Evolutionary conservation across 2,113 vertebrate species (phyloP).

Genomic region (Eulemur rufifrons): DNA sequence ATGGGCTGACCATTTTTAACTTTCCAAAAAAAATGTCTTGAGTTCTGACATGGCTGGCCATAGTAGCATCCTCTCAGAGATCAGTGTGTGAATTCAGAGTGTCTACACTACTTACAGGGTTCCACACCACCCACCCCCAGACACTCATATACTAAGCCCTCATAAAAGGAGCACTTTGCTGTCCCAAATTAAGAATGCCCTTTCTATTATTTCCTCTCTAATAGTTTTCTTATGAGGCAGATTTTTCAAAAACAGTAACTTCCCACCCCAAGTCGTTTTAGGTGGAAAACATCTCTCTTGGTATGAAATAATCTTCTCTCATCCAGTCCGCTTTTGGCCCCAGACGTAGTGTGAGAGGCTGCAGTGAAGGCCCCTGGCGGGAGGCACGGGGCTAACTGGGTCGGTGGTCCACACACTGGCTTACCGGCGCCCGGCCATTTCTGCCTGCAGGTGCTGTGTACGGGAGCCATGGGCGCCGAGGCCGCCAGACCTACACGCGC

Average conservation of each 20-base stretch:
- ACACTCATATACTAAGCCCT: not conserved
- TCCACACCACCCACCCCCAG: not conserved
- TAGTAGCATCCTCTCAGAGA: not conserved
- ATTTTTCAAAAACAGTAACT: conserved; percentile 37
- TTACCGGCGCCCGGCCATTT: conserved; percentile 28
- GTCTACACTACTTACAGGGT: not conserved
- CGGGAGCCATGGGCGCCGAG: conserved; percentile 89
- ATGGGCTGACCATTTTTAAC: not conserved
- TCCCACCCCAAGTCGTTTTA: conserved; percentile 4
- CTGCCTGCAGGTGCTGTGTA: conserved; percentile 88
- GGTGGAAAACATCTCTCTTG: not conserved
- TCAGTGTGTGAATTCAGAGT: not conserved
- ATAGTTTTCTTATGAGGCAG: conserved; percentile 15
- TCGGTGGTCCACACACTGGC: not conserved
- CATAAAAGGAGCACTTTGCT: not conserved
- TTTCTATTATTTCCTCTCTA: not conserved
- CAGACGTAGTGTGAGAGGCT: not conserved
- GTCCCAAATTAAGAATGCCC: not conserved
- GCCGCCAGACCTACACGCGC: conserved; percentile 90
- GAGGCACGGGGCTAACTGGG: not conserved
- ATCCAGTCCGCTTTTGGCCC: not conserved
- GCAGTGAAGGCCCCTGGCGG: not conserved
- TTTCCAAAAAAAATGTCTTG: not conserved
- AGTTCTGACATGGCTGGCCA: not conserved
- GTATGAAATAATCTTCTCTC: conserved; percentile 39